Evolutionary conservation across 2,888 invertebrate species (phyloP).

Genomic region (Mycalesis mineus): DNA sequence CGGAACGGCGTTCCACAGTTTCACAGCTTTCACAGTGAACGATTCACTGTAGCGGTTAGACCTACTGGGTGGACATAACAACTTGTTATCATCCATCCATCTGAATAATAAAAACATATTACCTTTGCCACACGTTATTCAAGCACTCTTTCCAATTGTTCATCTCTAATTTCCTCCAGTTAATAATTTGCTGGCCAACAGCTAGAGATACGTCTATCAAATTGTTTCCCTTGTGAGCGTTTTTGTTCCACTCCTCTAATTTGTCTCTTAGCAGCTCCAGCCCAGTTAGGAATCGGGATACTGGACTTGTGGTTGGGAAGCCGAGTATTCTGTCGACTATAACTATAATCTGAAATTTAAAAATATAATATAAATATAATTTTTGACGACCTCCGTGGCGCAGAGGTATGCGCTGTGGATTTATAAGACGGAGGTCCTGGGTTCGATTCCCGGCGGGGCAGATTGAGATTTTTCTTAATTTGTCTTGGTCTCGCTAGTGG

Average conservation of each 20-base stretch:
- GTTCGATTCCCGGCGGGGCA: too few species aligned
- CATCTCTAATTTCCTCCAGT: slow-evolving; percentile 94
- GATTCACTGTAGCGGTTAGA: too few species aligned
- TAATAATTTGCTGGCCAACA: slow-evolving; percentile 89
- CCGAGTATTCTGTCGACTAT: slow-evolving; percentile 81
- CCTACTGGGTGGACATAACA: too few species aligned
- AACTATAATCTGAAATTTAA: slow-evolving; percentile 77
- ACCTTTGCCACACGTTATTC: slow-evolving; percentile 82
- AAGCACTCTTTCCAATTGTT: slow-evolving; percentile 92
- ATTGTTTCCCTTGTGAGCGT: slow-evolving; percentile 91
- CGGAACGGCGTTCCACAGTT: too few species aligned
- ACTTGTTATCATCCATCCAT: too few species aligned
- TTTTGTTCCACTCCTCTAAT: slow-evolving; percentile 94
- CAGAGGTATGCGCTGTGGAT: too few species aligned
- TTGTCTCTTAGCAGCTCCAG: slow-evolving; percentile 92
- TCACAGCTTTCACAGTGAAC: too few species aligned
- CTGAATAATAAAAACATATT: slow-evolving; percentile 10
- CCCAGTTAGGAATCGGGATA: slow-evolving; percentile 93
- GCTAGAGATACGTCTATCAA: slow-evolving; percentile 84
- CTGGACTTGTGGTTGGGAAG: slow-evolving; percentile 88
- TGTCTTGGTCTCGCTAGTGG: too few species aligned
- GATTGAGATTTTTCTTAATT: too few species aligned
- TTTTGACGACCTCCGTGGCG: too few species aligned
- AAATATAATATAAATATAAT: too few species aligned
- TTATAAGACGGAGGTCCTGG: too few species aligned